Conservation (phyloP, 2,797 vertebrate species). For the Paguma larvata region DNA sequence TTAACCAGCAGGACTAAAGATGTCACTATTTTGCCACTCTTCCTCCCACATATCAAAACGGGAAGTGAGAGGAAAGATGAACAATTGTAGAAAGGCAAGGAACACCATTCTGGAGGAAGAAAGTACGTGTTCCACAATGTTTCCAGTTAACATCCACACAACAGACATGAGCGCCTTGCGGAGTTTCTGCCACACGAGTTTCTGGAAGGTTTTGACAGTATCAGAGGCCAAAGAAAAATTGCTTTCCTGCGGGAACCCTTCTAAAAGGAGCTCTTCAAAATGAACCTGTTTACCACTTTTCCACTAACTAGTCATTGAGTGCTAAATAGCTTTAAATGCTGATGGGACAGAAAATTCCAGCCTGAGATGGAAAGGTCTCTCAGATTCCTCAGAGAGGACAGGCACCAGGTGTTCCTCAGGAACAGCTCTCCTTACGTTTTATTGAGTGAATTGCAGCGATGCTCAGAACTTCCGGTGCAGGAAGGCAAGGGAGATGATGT, state of each 20-base stretch:
- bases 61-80: constrained; percentile 9
- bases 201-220: constrained; percentile 49
- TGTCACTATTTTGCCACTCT: not conserved
- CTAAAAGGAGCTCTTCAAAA: constrained; percentile 44
- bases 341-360: not conserved
- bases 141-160: not conserved
- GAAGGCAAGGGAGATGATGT: not conserved
- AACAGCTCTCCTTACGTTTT: not conserved
- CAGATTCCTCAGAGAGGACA: not conserved
- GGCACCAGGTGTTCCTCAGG: not conserved
- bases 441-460: not conserved
- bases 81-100: not conserved
- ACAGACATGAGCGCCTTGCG: not conserved
- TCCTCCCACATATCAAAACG: not conserved
- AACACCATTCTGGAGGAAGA: not conserved
- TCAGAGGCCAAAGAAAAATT: constrained; percentile 8
- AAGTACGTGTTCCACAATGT: not conserved
- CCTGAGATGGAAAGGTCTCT: constrained; percentile 35
- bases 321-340: not conserved
- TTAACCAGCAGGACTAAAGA: constrained; percentile 14
- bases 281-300: not conserved
- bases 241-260: not conserved
- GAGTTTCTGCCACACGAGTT: not conserved
- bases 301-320: not conserved
- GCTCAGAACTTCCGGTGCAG: not conserved